Percentiles rank a stretch among this genome's conserved stretches.
phyloP scores from a whole-genome alignment of 2,113 vertebrate species.

The Physeter macrocephalus region DNA sequence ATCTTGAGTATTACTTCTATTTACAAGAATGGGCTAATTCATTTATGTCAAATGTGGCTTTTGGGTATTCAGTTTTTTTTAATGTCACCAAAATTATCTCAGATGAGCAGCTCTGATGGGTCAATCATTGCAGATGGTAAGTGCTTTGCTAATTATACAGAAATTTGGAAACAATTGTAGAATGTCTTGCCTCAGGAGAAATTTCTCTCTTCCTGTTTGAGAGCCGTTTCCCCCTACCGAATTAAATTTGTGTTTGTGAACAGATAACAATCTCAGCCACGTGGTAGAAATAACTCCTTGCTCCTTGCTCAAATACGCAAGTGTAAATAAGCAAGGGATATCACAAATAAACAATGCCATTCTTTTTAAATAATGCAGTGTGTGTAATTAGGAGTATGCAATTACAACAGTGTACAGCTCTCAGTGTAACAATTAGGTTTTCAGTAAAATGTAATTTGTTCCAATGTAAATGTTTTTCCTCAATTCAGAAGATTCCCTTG shows the following conservation, averaged over 20 bases:
- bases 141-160: conserved; percentile 86
- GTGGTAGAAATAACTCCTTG: conserved; percentile 79
- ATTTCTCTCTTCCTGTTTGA: conserved; percentile 79
- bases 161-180: conserved; percentile 84
- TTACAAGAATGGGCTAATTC: conserved; percentile 72
- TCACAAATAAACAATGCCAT: conserved; percentile 81
- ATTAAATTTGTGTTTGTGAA: conserved; percentile 82
- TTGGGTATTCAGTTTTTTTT: conserved; percentile 77
- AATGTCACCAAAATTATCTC: conserved; percentile 84
- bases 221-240: conserved; percentile 75
- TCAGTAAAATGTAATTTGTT: conserved; percentile 84
- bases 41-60: conserved; percentile 77
- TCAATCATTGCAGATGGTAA: conserved; percentile 85
- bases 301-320: conserved; percentile 83
- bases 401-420: conserved; percentile 81
- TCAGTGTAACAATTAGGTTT: conserved; percentile 85
- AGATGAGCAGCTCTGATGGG: conserved; percentile 83
- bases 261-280: conserved; percentile 81
- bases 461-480: conserved; percentile 85
- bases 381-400: conserved; percentile 82
- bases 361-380: conserved; percentile 82
- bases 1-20: conserved; percentile 72
- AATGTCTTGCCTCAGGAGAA: conserved; percentile 84
- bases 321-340: conserved; percentile 84
- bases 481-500: conserved; percentile 82